phyloP scores from a whole-genome alignment of 2,888 invertebrate genomes.

The Altica lythri region DNA sequence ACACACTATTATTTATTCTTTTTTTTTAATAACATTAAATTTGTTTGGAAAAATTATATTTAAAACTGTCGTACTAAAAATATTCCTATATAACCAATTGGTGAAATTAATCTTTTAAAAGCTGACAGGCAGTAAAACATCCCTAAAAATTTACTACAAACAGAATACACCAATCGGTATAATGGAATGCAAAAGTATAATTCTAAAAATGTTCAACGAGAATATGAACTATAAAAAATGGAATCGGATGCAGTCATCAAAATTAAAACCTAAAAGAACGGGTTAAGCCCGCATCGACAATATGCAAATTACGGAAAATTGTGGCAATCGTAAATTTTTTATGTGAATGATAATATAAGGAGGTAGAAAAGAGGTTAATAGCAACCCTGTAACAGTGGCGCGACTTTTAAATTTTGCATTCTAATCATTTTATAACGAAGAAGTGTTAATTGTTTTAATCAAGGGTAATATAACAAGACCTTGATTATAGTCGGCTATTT shows the following conservation, averaged over 20 bases:
- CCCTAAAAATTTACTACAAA: conserved; percentile 52
- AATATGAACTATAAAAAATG: conserved; percentile 51
- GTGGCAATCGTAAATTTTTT: conserved; percentile 51
- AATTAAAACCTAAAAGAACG: conserved; percentile 45
- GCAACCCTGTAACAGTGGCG: too few relatives aligned
- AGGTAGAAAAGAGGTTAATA: conserved; percentile 35
- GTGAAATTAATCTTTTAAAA: conserved; percentile 47
- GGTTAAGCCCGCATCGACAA: conserved; percentile 48
- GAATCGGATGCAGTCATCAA: conserved; percentile 51
- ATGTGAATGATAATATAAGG: conserved; percentile 46
- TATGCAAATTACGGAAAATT: conserved; percentile 53
- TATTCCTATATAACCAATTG: conserved; percentile 50
- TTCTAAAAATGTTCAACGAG: conserved; percentile 49
- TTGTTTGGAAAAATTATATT: neutral
- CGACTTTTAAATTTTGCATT: too few relatives aligned
- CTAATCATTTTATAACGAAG: too few relatives aligned
- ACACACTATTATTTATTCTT: too few relatives aligned
- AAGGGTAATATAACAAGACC: too few relatives aligned
- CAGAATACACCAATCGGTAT: conserved; percentile 50
- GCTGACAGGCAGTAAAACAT: conserved; percentile 53
- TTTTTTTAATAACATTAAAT: too few relatives aligned
- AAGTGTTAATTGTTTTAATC: too few relatives aligned
- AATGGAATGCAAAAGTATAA: conserved; percentile 52
- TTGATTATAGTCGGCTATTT: too few relatives aligned
- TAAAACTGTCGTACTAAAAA: conserved; percentile 6